A percentile compares a stretch with the other conserved stretches of the same genome.
Conservation (phyloP, 2,113 vertebrate genomes). For the Phaetusa simplex region DNA sequence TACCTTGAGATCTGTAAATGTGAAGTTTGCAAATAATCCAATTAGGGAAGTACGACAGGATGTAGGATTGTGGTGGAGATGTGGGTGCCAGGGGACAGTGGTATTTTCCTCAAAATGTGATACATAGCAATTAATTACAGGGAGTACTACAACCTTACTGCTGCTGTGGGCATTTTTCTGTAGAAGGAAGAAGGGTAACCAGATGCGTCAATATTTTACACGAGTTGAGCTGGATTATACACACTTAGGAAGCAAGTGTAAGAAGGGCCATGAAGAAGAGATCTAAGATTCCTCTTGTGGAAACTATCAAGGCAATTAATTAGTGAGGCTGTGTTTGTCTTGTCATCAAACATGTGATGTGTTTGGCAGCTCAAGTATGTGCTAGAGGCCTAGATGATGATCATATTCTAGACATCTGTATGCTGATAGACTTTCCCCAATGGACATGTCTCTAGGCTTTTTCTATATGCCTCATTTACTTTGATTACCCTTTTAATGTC, state of each 20-base stretch:
- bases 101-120: background rate
- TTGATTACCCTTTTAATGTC: slow-evolving; percentile 8
- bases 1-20: background rate
- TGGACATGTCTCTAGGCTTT: background rate
- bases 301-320: background rate
- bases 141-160: background rate
- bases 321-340: background rate
- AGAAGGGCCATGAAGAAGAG: background rate
- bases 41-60: background rate
- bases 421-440: background rate
- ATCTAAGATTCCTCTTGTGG: background rate
- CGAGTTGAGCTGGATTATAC: background rate
- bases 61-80: no score
- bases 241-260: background rate
- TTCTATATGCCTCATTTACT: background rate
- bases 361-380: background rate
- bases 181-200: background rate
- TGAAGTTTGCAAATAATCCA: background rate
- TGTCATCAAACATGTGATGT: background rate
- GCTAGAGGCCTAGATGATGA: background rate
- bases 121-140: background rate
- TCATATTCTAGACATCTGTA: background rate
- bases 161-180: background rate
- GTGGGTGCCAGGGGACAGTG: accelerated
- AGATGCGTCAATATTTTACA: background rate